These are phyloP conservation scores for Bombus breviceps DNA, from an alignment of 1,140 invertebrate genomes.

Conservation along the genomic window DNA sequence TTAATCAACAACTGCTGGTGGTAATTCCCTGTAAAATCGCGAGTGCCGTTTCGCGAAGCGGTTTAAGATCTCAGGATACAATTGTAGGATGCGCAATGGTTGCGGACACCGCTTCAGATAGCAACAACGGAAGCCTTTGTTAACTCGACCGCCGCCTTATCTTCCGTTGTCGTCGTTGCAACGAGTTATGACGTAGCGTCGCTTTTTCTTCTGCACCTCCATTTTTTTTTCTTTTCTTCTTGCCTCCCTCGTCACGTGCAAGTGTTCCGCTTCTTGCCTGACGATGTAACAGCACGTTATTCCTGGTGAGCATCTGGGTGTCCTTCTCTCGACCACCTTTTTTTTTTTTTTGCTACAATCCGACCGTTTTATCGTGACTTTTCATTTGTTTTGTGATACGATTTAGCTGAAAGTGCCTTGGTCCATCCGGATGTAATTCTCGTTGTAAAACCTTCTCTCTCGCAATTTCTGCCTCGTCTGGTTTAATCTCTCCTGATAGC, in stretches of 20 bases:
- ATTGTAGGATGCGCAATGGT: background rate
- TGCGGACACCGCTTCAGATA: background rate
- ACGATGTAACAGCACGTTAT: background rate
- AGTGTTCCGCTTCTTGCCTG: constrained; percentile 4
- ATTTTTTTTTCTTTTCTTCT: background rate
- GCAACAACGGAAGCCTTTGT: constrained; percentile 44
- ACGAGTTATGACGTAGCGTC: constrained; percentile 45
- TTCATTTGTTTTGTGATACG: constrained; percentile 3
- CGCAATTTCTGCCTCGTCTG: background rate
- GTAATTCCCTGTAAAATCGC: background rate
- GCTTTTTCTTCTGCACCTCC: constrained; percentile 7
- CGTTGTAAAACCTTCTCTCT: background rate
- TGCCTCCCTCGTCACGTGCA: background rate
- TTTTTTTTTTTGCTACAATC: too few relatives aligned
- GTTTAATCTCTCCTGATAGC: background rate
- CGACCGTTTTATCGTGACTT: background rate
- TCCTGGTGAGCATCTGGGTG: background rate
- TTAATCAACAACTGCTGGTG: background rate
- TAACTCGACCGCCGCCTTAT: constrained; percentile 55
- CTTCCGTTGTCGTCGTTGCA: constrained; percentile 35
- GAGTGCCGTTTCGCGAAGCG: background rate
- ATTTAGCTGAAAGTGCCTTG: background rate
- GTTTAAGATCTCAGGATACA: background rate
- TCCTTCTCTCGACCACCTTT: background rate
- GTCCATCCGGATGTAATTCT: background rate